phyloP scores from a whole-genome alignment of 2,888 invertebrate species.

The Melanostoma scalare region DNA sequence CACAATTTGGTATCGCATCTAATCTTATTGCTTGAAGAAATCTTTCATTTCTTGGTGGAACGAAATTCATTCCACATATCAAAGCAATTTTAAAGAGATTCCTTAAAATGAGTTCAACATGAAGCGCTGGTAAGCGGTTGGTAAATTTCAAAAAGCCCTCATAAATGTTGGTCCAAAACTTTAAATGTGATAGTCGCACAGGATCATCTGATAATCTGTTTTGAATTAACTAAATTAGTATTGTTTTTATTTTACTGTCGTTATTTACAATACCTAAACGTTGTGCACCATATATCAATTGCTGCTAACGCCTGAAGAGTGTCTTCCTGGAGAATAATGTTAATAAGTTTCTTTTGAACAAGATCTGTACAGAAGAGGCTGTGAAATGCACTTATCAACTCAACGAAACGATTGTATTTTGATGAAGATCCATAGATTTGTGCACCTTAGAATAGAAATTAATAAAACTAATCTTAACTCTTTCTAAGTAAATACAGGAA shows the following conservation, averaged over 20 bases:
- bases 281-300: conserved; percentile 48
- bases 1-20: conserved; percentile 14
- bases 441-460: conserved; percentile 1
- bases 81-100: conserved; percentile 24
- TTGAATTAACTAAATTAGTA: background rate
- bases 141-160: conserved; percentile 44
- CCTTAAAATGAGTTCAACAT: conserved; percentile 47
- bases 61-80: conserved; percentile 41
- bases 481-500: too few species aligned
- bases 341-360: conserved; percentile 2
- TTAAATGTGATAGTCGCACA: conserved; percentile 13
- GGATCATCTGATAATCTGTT: background rate
- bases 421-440: background rate
- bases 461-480: too few species aligned
- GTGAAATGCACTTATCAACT: conserved; percentile 16
- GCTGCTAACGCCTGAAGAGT: conserved; percentile 15
- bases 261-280: conserved; percentile 34
- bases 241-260: background rate
- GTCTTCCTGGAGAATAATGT: conserved; percentile 30
- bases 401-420: conserved; percentile 37
- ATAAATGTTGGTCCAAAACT: conserved; percentile 52
- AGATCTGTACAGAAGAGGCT: background rate
- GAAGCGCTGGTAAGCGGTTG: conserved; percentile 11
- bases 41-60: conserved; percentile 8
- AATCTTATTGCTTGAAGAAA: conserved; percentile 45